Percentiles rank a stretch among this genome's conserved stretches.
Evolutionary conservation across 1,140 invertebrate genomes (phyloP).

Genomic region (Eriosoma lanigerum): DNA sequence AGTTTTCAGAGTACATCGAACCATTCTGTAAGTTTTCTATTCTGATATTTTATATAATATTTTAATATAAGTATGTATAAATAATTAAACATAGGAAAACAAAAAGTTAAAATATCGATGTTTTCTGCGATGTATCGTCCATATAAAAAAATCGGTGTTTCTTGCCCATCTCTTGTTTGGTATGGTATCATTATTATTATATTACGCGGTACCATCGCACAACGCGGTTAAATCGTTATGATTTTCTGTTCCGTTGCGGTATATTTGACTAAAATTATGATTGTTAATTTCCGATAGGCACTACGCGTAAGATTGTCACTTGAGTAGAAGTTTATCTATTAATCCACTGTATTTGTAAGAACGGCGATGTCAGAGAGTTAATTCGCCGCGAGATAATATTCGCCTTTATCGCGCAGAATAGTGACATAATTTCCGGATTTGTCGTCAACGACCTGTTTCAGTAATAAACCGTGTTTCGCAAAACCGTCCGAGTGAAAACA

Average conservation of each 20-base stretch:
- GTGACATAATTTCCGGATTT: slow-evolving; percentile 4
- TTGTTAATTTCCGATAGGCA: not conserved
- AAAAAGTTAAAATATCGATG: too few relatives aligned
- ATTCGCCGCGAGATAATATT: not conserved
- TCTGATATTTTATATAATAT: too few relatives aligned
- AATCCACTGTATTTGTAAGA: not conserved
- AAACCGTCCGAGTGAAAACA: not conserved
- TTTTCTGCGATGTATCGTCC: too few relatives aligned
- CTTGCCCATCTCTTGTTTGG: too few relatives aligned
- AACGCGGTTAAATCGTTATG: not conserved
- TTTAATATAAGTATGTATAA: too few relatives aligned
- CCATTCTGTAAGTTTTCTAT: too few relatives aligned
- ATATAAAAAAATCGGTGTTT: too few relatives aligned
- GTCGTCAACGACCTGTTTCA: not conserved
- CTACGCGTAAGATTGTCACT: too few relatives aligned
- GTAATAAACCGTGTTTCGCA: not conserved
- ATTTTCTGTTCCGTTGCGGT: not conserved
- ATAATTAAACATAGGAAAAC: too few relatives aligned
- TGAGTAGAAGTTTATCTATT: not conserved
- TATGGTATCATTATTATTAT: too few relatives aligned
- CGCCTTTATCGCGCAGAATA: not conserved
- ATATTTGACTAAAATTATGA: not conserved
- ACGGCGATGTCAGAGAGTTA: not conserved
- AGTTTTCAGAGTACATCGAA: too few relatives aligned
- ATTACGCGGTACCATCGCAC: too few relatives aligned